phyloP scores from a whole-genome alignment of 1,140 invertebrate genomes.

The Euschistus heros region DNA sequence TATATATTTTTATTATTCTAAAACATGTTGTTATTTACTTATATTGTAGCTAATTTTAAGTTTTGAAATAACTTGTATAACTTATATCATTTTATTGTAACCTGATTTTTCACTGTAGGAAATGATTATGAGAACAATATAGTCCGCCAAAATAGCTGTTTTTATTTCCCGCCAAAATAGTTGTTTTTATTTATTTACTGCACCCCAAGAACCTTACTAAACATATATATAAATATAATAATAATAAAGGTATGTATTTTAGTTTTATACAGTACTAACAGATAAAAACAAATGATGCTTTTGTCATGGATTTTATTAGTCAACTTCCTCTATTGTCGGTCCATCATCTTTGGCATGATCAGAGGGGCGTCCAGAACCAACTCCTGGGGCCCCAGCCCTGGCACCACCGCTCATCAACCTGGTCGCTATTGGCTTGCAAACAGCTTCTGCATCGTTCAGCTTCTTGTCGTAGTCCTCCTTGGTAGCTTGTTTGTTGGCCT shows the following conservation, averaged over 20 bases:
- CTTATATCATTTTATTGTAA: no score
- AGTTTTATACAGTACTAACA: neutral
- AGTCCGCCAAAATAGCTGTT: neutral
- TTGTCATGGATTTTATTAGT: neutral
- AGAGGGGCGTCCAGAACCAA: slow-evolving; percentile 38
- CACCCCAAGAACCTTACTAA: no score
- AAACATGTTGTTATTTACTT: no score
- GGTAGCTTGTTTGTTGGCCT: slow-evolving; percentile 81
- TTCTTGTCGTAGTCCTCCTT: slow-evolving; percentile 91
- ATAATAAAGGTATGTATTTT: neutral
- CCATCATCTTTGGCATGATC: neutral
- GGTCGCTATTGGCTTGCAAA: slow-evolving; percentile 79
- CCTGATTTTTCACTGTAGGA: no score
- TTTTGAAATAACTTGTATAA: no score
- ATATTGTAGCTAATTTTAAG: no score
- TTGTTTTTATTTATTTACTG: no score
- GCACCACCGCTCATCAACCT: slow-evolving; percentile 64
- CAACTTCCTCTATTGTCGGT: neutral
- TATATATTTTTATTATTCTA: no score
- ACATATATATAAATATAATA: neutral
- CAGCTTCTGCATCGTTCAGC: slow-evolving; percentile 73
- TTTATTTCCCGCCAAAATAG: neutral
- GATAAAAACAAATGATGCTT: neutral
- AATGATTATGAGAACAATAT: no score
- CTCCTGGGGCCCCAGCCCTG: slow-evolving; percentile 37